Conservation (phyloP, 30 jellyfish, hydroid and myxozoan genomes). For the Cassiopea andromeda region DNA sequence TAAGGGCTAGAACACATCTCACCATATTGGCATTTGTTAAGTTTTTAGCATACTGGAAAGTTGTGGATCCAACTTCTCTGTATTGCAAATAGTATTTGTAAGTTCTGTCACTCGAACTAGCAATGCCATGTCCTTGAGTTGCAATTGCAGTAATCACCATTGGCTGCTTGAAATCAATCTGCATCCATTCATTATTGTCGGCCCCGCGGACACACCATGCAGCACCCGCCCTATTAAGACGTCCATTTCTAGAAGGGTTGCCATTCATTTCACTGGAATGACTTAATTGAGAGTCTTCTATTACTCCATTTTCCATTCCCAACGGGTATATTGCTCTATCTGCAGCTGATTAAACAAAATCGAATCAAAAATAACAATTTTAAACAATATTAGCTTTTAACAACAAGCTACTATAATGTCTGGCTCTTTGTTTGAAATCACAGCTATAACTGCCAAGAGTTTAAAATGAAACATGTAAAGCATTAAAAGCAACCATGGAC, state of each 20-base stretch:
- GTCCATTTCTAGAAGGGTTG: conserved; percentile 9
- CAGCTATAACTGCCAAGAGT: neutral
- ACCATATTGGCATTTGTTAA: too few relatives aligned
- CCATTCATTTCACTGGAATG: neutral
- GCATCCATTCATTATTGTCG: conserved; percentile 33
- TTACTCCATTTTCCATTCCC: conserved; percentile 54
- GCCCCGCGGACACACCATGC: conserved; percentile 62
- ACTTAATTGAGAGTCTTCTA: conserved; percentile 30
- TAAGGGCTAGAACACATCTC: too few relatives aligned
- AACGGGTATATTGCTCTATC: conserved; percentile 12
- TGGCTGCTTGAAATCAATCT: conserved; percentile 30
- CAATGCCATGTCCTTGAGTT: too few relatives aligned
- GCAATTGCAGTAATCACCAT: too few relatives aligned
- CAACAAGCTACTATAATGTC: neutral
- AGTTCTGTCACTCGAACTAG: too few relatives aligned
- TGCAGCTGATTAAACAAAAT: conserved; percentile 9
- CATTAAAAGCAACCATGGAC: neutral
- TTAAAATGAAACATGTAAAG: neutral
- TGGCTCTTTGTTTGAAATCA: neutral
- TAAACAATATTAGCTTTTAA: neutral
- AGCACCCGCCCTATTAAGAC: neutral
- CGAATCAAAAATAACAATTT: neutral
- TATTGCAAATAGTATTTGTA: too few relatives aligned
- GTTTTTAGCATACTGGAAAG: too few relatives aligned
- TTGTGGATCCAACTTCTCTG: conserved; percentile 1